A percentile compares a stretch with the other conserved stretches of the same genome.
phyloP scores from a whole-genome alignment of 2,888 invertebrate genomes.

The Cremastinae sp. region DNA sequence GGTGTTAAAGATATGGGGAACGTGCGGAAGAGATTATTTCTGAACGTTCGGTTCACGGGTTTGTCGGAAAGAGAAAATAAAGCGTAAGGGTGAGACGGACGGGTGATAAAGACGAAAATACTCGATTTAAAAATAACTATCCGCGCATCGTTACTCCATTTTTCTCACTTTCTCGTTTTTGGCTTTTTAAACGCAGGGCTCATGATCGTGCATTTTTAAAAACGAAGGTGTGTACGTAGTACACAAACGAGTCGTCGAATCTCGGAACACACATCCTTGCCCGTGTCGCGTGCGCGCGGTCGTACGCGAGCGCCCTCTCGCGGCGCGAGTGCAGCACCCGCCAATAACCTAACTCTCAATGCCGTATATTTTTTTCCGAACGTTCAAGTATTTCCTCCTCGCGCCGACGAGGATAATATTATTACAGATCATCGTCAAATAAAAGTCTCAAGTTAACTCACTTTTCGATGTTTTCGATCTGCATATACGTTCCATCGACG shows the following conservation, averaged over 20 bases:
- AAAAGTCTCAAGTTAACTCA: too few species aligned
- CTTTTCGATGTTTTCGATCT: too few species aligned
- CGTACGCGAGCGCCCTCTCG: too few species aligned
- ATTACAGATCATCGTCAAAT: too few species aligned
- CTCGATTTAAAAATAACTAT: slow-evolving; percentile 40
- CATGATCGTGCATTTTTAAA: slow-evolving; percentile 26
- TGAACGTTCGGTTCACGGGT: background rate
- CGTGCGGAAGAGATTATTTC: background rate
- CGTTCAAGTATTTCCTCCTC: too few species aligned
- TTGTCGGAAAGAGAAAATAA: slow-evolving; percentile 15
- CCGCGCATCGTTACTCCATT: slow-evolving; percentile 29
- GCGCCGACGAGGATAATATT: too few species aligned
- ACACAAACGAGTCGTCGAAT: slow-evolving; percentile 19
- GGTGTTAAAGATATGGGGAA: background rate
- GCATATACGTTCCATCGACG: too few species aligned
- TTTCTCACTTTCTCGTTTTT: background rate
- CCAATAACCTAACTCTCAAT: too few species aligned
- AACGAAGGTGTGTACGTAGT: background rate
- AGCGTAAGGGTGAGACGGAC: slow-evolving; percentile 19
- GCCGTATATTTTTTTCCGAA: too few species aligned
- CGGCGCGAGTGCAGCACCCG: too few species aligned
- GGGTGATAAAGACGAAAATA: slow-evolving; percentile 44
- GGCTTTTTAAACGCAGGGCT: slow-evolving; percentile 9
- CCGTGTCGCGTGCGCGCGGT: slow-evolving; percentile 6
- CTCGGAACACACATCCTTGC: slow-evolving; percentile 25